Base-by-base conservation (phyloP, 2,113 vertebrate genomes). In the Nestor notabilis region DNA sequence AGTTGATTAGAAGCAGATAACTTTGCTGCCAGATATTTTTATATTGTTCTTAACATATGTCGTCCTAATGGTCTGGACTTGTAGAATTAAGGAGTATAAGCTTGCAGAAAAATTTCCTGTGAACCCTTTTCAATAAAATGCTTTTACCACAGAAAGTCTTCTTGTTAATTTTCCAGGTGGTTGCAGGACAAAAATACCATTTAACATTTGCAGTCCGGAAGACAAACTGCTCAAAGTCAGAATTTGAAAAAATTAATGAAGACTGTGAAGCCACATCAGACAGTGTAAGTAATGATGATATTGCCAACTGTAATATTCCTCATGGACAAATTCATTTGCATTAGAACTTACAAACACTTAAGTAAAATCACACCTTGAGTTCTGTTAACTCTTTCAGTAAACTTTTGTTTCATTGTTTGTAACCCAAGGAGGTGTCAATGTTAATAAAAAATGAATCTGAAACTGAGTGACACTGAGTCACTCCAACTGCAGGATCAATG, bases 141-240 rank as follows among this genome's bases (percentile, higher is more conserved):
- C 12, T 41, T 89, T 95, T 47, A 87, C 24, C 13, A 58, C 63
- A 55, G 23, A 85, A 90, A 94, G 9, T 6, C 9, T 68, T 94
- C n/a, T 95, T 93, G 79, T 46, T 95, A 49, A 85, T 87, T 68
- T 98, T 98, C 70, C 93, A 98, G 98, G 47, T 95, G 41, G 96
- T 96, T 69, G 83, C 77, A 77, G 98, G 97, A 79, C 1, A 4
- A 33, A 97, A 15, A 1, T 98, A 83, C 69, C 18, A 0, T 23
- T 31, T 98, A 49, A 43, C 3, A 27, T 98, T 98, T 91, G 17
- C 2, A 8, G 10, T 87, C 60, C 31, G 2, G 28, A 95, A 96
- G 88, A 98, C 97, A 47, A 96, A 87, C 17, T 98, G 98, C 91
- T 95, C 98, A 70, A 98, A 98, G 63, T 65, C 49, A 44, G 95